phyloP scores from a whole-genome alignment of 2,797 vertebrate genomes.

The Gallirallus australis region DNA sequence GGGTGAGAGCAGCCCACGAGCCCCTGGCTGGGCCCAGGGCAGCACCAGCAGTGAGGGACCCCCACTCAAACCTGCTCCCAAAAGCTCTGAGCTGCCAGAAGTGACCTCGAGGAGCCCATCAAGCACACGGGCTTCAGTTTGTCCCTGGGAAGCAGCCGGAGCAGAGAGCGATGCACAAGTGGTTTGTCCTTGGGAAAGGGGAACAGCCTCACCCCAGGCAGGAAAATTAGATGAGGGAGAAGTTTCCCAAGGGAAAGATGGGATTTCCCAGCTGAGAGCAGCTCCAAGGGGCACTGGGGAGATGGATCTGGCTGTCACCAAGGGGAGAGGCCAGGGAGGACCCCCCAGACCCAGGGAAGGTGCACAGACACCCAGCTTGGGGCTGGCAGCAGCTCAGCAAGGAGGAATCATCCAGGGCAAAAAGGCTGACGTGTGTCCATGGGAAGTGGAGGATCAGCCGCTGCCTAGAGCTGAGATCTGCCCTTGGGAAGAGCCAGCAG shows the following conservation, averaged over 20 bases:
- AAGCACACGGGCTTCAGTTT: conserved; percentile 75
- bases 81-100: neutral
- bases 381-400: neutral
- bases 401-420: neutral
- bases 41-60: neutral
- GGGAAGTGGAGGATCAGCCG: conserved; percentile 74
- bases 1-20: conserved; percentile 15
- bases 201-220: neutral
- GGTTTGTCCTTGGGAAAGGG: conserved; percentile 70
- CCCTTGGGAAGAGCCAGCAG: conserved; percentile 58
- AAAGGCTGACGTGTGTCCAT: conserved; percentile 40
- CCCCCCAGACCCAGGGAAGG: conserved; percentile 58
- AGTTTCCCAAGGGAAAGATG: neutral
- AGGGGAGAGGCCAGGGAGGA: conserved; percentile 38
- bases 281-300: neutral
- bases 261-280: neutral
- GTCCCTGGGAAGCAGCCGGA: conserved; percentile 80
- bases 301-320: conserved; percentile 8
- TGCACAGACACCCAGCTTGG: neutral
- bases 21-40: conserved; percentile 23
- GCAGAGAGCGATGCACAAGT: conserved; percentile 55
- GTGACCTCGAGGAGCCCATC: neutral
- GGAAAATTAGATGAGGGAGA: neutral
- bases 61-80: neutral
- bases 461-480: conserved; percentile 70